Evolutionary conservation across 2,113 vertebrate species (phyloP), one percentile per base, ranked within the genome.

Genomic region (Odobenus rosmarus): DNA sequence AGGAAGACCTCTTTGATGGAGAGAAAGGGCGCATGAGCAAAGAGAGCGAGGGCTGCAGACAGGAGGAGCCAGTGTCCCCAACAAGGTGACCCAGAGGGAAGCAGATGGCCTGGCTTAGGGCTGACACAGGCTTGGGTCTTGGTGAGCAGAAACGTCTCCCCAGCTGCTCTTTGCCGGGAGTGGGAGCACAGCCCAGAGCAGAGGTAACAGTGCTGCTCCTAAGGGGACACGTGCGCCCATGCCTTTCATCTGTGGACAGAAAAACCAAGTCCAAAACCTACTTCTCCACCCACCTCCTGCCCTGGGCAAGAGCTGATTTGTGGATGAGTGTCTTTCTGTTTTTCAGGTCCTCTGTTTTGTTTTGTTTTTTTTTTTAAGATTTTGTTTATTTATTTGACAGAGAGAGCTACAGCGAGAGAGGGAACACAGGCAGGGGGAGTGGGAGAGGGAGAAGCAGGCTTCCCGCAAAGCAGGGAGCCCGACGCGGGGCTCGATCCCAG

Each of bases 151-250:
- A 61, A 5, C 8, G 7, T n/a, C 57, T 31, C 53, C n/a, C 31
- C 0, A 1, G 80, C n/a, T 31, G 71, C 55, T 36, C 64, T 2
- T 31, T 19, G 19, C 55, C 0, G 0, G 23, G 33, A 23, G 10
- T 5, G 28, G 19, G 36, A 57, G 51, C 57, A 28, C 49, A 51
- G 81, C 24, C 24, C 21, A 31, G 19, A 62, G 69, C 5, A 31
- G 62, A 46, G n/a, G 53, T 5, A 18, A 6, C 62, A n/a, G 16
- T 1, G 5, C 28, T 18, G 0, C 49, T 51, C 39, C 67, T 3
- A 13, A 67, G 69, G 51, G 39, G 14, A 72, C 7, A 9, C 0
- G 0, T 6, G 64, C 23, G 24, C 42, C 42, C 11, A 23, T 3
- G 4, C 18, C 18, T 64, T 5, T 71, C 71, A n/a, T 31, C 31